Evolutionary conservation across 92 coral and sea anemone genomes (phyloP).

Genomic region (Plumapathes pennacea): DNA sequence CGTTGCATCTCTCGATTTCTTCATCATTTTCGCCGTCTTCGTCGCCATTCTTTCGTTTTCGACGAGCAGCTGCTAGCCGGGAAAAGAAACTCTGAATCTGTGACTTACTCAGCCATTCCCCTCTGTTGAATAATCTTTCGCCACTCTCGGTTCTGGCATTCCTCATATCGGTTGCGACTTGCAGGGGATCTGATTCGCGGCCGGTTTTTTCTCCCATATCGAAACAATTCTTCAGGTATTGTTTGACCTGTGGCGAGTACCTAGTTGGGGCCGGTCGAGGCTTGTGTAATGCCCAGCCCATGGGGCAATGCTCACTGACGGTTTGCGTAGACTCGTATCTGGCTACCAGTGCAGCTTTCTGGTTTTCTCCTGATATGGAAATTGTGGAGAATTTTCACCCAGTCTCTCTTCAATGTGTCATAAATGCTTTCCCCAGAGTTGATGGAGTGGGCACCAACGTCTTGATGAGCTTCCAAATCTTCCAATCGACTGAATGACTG

Average conservation of each 20-base stretch:
- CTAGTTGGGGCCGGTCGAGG: slow-evolving; percentile 26
- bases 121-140: slow-evolving; percentile 8
- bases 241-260: slow-evolving; percentile 23
- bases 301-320: too few relatives aligned
- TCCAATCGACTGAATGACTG: slow-evolving; percentile 16
- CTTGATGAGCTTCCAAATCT: slow-evolving; percentile 32
- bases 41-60: slow-evolving; percentile 5
- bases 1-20: too few relatives aligned
- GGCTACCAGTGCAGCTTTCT: too few relatives aligned
- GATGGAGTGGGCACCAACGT: slow-evolving; percentile 27
- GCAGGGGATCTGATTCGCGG: slow-evolving; percentile 24
- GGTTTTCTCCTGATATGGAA: too few relatives aligned
- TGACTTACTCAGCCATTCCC: slow-evolving; percentile 21
- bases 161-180: slow-evolving; percentile 24
- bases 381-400: slow-evolving; percentile 33
- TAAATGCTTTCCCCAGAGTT: too few relatives aligned
- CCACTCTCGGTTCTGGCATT: slow-evolving; percentile 17
- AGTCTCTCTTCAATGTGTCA: slow-evolving; percentile 42
- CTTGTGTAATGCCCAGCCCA: slow-evolving; percentile 42
- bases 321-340: too few relatives aligned
- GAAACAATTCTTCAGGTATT: slow-evolving; percentile 20
- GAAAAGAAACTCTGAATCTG: slow-evolving; percentile 34
- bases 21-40: too few relatives aligned
- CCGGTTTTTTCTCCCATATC: slow-evolving; percentile 33
- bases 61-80: slow-evolving; percentile 8